Conservation (phyloP, 2,113 vertebrate genomes). For the Oenanthe melanoleuca region DNA sequence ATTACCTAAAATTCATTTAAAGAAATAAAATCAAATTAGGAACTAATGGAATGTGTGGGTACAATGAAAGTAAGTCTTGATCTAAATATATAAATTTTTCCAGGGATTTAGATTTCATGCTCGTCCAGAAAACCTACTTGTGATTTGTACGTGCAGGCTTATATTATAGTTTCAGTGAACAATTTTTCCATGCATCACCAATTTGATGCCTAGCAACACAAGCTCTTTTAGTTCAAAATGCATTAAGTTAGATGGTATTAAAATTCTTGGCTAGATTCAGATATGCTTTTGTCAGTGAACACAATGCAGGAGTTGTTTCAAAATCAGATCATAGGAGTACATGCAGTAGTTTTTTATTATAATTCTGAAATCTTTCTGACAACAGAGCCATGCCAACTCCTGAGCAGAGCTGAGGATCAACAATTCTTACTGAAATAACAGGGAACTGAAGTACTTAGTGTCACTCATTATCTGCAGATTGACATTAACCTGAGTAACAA, state of each 20-base stretch:
- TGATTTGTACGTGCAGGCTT: slow-evolving; percentile 26
- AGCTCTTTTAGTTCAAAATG: slow-evolving; percentile 64
- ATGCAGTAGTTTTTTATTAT: slow-evolving; percentile 29
- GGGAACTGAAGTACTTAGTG: not conserved
- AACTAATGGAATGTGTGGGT: not conserved
- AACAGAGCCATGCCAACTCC: not conserved
- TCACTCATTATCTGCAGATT: not conserved
- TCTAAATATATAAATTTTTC: not conserved
- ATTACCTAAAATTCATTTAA: not conserved
- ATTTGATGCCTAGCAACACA: slow-evolving; percentile 69
- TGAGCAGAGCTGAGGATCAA: not conserved
- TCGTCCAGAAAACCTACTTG: slow-evolving; percentile 4
- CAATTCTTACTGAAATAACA: not conserved
- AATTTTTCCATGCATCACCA: slow-evolving; percentile 53
- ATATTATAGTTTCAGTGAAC: slow-evolving; percentile 41
- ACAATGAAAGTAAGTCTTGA: not conserved
- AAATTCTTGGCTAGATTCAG: slow-evolving; percentile 56
- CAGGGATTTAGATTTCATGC: not conserved
- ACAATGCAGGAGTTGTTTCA: slow-evolving; percentile 51
- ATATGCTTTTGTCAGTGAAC: slow-evolving; percentile 46
- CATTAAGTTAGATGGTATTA: slow-evolving; percentile 52
- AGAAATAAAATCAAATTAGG: not conserved
- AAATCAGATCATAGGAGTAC: slow-evolving; percentile 50
- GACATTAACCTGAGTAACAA: not conserved
- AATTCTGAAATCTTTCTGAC: slow-evolving; percentile 30